Base-by-base conservation (phyloP, 2,113 vertebrate genomes). In the Megaceryle maxima region DNA sequence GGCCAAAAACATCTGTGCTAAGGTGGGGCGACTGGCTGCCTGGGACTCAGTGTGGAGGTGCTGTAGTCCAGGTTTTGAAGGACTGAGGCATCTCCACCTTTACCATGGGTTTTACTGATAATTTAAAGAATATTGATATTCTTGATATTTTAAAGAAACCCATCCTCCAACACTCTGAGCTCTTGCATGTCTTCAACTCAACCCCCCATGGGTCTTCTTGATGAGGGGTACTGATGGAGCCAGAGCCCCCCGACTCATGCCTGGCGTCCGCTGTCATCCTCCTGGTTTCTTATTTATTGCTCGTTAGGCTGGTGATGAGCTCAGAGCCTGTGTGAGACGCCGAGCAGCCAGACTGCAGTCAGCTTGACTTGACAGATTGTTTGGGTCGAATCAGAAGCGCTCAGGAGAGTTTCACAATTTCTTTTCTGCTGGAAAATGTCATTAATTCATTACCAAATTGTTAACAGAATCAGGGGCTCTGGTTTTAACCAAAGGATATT, bases 351-450 rank as follows among this genome's bases (percentile, higher is more conserved):
- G 92, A 75, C 95, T 84, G 83, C 92, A 41, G 88, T 44, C 16
- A 0, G 53, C 79, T 35, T 5, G 29, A 13, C 64, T 84, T 94
- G 94, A 91, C 77, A 60, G 68, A 84, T 87, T 55, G 83, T 77
- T 95, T 88, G 73, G 66, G 86, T 88, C 17, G 3, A 26, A 83
- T 79, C 56, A 7, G 87, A 91, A 89, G 91, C 94, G 96, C 88
- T 89, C 16, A 0, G 77, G 88, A 96, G 94, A 89, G 50, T 91
- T 92, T 87, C 59, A 83, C 91, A 59, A 76, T 89, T 90, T 92
- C 92, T 92, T 95, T 94, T 84, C 81, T 66, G 35, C 74, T 87
- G 88, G 88, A 92, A 96, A 92, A 95, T 43, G 67, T 41, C 81
- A 43, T 95, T 87, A 93, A 94, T 94, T 94, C 63, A 6, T 95